Evolutionary conservation across 2,888 invertebrate genomes (phyloP).

Genomic region (Agrotis ipsilon): DNA sequence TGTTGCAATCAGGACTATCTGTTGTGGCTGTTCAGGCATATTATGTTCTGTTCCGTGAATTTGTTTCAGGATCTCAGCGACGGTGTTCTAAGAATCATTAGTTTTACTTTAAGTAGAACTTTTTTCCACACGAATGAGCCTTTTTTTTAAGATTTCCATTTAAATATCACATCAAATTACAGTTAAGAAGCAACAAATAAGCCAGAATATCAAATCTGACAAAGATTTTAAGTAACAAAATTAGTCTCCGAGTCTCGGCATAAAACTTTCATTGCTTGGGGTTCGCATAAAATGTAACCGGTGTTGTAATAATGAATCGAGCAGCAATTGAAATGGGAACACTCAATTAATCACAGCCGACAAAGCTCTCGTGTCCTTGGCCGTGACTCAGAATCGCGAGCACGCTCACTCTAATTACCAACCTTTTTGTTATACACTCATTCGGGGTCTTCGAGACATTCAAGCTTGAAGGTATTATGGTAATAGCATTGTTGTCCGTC

Average conservation of each 20-base stretch:
- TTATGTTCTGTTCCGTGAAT: background rate
- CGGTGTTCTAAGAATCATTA: too few species aligned
- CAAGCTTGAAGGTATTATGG: conserved; percentile 51
- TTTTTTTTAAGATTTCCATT: background rate
- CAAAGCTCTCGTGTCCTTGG: conserved; percentile 75
- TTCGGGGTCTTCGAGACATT: conserved; percentile 54
- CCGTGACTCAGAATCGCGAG: conserved; percentile 73
- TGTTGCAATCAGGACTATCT: conserved; percentile 10
- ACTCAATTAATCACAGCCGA: conserved; percentile 71
- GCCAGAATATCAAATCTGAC: conserved; percentile 25
- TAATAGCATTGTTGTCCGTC: conserved; percentile 53
- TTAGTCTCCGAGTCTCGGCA: conserved; percentile 30
- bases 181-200: conserved; percentile 12
- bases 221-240: conserved; percentile 30
- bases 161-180: conserved; percentile 1
- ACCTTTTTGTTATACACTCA: conserved; percentile 68
- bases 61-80: too few species aligned
- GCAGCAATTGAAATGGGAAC: conserved; percentile 69
- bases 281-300: conserved; percentile 56
- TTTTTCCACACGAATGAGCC: background rate
- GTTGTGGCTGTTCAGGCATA: background rate
- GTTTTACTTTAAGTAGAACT: background rate
- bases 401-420: conserved; percentile 69
- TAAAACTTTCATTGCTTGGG: conserved; percentile 56
- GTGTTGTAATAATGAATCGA: conserved; percentile 67